Evolutionary conservation across 2,797 vertebrate species (phyloP), one percentile per base, ranked within the genome.

Genomic region (Crocidura indochinensis): DNA sequence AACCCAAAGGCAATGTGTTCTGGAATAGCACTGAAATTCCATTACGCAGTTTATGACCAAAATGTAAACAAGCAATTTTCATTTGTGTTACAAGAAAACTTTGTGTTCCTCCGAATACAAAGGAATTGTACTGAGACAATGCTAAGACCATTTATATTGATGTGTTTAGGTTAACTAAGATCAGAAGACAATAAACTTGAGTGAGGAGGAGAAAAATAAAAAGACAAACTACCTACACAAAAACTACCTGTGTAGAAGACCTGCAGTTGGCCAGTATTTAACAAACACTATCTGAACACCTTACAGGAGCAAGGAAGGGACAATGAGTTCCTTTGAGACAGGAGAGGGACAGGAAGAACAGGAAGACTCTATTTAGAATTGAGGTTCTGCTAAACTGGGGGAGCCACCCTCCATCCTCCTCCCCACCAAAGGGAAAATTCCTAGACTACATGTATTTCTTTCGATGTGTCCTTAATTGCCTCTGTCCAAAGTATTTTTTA

Each of bases 211-310:
- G 51, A 86, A 83, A 64, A 19, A 29, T 38, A 4, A 20, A 68
- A 87, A 84, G 8, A n/a, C 15, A 82, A 91, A 29, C 17, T 51
- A 8, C 51, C 17, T 14, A 2, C 3, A 49, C 49, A 71, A 49
- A 69, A 89, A 73, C 64, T 60, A 74, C 38, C 46, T 26, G 62
- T 46, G 44, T 2, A 84, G 56, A 72, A 73, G n/a, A 82, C 4
- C 29, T 24, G 7, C 47, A 49, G 26, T 2, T 29, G 26, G n/a
- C 51, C 60, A 38, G 29, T 4, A 29, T n/a, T 77, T 71, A 86
- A 7, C 46, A 84, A 88, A 49, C 24, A 47, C 60, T 82, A 38
- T 47, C 86, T 75, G 51, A 67, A 31, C 71, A 84, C 20, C 74
- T 74, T 81, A 44, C 29, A 19, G 8, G 11, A 60, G 65, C 64